Evolutionary conservation across 2,113 vertebrate genomes (phyloP).

Genomic region (Gasterosteus aculeatus): DNA sequence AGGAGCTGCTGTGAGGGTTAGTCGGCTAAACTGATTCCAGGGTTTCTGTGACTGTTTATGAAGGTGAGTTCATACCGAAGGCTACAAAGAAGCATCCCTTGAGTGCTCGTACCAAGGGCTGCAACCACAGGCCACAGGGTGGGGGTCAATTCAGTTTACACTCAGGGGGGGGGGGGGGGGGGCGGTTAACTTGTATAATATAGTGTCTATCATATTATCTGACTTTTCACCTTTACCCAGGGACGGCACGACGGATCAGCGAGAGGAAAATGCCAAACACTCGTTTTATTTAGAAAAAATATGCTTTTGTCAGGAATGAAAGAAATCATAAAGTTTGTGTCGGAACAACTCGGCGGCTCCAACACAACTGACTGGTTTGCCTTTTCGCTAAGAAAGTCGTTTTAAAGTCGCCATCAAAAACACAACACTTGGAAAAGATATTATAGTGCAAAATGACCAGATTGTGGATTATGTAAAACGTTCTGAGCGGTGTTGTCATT

Average conservation of each 20-base stretch:
- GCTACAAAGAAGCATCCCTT: conserved; percentile 33
- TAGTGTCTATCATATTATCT: conserved; percentile 3
- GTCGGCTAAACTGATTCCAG: background rate
- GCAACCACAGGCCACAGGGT: conserved; percentile 32
- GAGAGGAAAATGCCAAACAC: background rate
- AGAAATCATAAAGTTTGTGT: background rate
- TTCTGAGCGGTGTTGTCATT: background rate
- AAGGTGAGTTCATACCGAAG: conserved; percentile 23
- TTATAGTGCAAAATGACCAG: background rate
- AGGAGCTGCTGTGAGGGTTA: conserved; percentile 1
- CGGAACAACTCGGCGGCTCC: background rate
- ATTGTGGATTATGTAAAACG: background rate
- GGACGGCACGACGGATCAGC: background rate
- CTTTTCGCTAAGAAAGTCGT: too few relatives aligned
- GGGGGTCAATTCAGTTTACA: conserved; percentile 50
- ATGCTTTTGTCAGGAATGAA: background rate
- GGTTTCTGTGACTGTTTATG: conserved; percentile 51
- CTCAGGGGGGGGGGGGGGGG: conserved; percentile 66
- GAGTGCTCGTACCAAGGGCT: conserved; percentile 63
- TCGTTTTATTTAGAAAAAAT: background rate
- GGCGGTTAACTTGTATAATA: conserved; percentile 15
- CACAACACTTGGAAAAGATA: background rate
- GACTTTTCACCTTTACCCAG: background rate
- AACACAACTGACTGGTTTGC: background rate
- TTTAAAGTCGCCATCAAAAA: background rate